These are phyloP conservation scores for Aldrovandia affinis DNA, from an alignment of 2,797 vertebrate species.

Conservation along the genomic window DNA sequence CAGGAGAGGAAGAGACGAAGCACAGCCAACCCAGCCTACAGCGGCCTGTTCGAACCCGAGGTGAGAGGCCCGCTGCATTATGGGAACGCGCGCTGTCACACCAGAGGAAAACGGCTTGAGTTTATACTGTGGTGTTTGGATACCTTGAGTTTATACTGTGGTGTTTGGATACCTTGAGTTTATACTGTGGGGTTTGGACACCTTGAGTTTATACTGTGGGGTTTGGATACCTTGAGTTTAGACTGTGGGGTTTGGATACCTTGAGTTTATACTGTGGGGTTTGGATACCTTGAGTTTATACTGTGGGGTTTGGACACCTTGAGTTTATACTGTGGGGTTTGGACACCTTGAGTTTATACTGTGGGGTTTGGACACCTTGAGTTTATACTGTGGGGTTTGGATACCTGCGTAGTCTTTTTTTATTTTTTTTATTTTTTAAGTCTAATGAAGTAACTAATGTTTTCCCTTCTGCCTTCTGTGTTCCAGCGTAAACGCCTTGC, in stretches of 20 bases:
- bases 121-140: neutral
- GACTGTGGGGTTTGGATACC: neutral
- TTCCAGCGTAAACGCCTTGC: slow-evolving; percentile 78
- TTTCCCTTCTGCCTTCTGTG: slow-evolving; percentile 4
- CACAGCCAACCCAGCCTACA: slow-evolving; percentile 95
- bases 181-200: neutral
- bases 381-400: neutral
- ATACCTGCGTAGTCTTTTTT: neutral
- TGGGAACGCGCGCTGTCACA: neutral
- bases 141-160: neutral
- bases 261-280: neutral
- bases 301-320: neutral
- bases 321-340: neutral
- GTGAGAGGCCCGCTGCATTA: slow-evolving; percentile 60
- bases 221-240: neutral
- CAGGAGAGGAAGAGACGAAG: slow-evolving; percentile 96
- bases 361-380: neutral
- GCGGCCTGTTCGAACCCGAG: slow-evolving; percentile 92
- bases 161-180: neutral
- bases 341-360: neutral
- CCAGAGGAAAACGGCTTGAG: neutral
- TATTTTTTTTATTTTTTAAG: neutral
- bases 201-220: neutral
- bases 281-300: neutral
- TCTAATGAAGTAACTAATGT: neutral